These are phyloP conservation scores for Cynocephalus volans DNA, from an alignment of 2,113 vertebrate genomes.

Conservation along the genomic window DNA sequence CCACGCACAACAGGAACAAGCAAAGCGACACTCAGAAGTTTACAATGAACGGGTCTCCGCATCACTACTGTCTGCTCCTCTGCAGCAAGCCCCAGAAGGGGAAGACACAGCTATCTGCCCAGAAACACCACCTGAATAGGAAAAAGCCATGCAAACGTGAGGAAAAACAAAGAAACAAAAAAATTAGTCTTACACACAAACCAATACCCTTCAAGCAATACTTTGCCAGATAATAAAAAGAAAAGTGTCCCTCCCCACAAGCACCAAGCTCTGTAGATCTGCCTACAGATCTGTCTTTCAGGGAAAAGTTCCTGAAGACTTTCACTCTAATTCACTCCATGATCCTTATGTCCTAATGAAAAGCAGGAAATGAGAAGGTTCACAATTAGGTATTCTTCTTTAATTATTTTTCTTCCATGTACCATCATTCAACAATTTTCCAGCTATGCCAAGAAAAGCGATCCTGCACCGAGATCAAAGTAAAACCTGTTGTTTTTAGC, in stretches of 20 bases:
- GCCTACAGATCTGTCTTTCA: background rate
- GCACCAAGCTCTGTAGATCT: background rate
- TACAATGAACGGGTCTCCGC: slow-evolving; percentile 75
- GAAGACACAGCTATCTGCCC: slow-evolving; percentile 21
- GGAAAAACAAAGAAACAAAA: rapidly evolving
- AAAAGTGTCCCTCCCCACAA: background rate
- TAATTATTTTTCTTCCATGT: slow-evolving; percentile 66
- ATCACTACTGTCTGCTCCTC: slow-evolving; percentile 27
- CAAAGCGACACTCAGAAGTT: slow-evolving; percentile 67
- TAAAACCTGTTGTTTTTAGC: slow-evolving; percentile 49
- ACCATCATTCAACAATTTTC: slow-evolving; percentile 69
- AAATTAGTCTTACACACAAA: background rate
- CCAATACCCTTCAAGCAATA: background rate
- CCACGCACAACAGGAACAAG: slow-evolving; percentile 22
- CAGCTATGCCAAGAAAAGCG: slow-evolving; percentile 78
- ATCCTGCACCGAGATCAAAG: slow-evolving; percentile 76
- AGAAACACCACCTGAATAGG: rapidly evolving
- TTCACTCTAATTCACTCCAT: background rate
- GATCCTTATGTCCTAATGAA: background rate
- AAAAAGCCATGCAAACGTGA: rapidly evolving
- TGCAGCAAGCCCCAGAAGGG: slow-evolving; percentile 35
- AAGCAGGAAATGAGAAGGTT: background rate
- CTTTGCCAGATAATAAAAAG: background rate
- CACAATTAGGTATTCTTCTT: background rate
- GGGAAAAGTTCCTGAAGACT: background rate